These are phyloP conservation scores for Valencia hispanica DNA, from an alignment of 2,797 vertebrate species.

Conservation along the genomic window DNA sequence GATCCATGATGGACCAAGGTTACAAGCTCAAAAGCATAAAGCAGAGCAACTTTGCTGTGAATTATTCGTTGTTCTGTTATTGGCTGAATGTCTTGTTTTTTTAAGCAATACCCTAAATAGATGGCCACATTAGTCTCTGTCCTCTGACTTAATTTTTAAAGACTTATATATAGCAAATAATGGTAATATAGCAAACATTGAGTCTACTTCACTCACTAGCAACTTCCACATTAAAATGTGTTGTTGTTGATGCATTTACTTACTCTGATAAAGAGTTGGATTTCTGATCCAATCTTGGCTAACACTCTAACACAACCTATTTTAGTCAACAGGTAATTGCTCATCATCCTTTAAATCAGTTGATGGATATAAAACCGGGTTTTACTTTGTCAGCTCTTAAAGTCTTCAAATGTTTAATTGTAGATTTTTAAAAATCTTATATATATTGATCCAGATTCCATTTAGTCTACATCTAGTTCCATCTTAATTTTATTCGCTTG, in stretches of 20 bases:
- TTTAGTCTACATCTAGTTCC: neutral
- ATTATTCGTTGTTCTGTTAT: neutral
- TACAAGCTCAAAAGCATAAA: neutral
- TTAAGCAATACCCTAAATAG: neutral
- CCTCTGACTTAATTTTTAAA: no score
- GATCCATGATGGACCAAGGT: neutral
- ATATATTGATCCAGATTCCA: neutral
- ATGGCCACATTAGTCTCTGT: neutral
- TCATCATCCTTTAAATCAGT: neutral
- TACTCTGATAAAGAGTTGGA: neutral
- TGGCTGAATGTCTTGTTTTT: neutral
- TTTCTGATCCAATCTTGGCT: no score
- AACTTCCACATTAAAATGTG: neutral
- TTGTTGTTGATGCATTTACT: neutral
- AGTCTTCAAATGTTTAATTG: neutral
- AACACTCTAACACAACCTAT: neutral
- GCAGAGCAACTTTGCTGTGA: neutral
- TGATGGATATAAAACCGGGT: neutral
- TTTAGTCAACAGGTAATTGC: neutral
- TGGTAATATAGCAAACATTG: neutral
- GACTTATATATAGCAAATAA: no score
- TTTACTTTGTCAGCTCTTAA: neutral
- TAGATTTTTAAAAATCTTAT: neutral
- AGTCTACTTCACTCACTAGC: no score
- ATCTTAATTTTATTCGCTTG: neutral